Evolutionary conservation across 2,113 vertebrate species (phyloP), one percentile per base, ranked within the genome.

Genomic region (Tachuris rubrigastra): DNA sequence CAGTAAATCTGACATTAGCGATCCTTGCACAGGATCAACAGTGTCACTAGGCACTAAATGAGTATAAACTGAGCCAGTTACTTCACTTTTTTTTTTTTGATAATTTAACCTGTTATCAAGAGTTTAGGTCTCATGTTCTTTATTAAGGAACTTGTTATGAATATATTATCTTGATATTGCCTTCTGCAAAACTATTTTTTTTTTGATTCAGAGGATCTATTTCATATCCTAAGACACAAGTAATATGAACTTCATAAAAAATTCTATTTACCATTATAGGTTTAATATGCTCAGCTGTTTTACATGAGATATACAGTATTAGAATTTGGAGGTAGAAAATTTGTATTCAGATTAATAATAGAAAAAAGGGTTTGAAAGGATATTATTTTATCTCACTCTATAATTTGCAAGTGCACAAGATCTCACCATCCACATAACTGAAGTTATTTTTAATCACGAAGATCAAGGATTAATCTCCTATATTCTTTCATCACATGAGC

Each of bases 401-500:
- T 39, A 95, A 74, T 56, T 93, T 91, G 55, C 49, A 95, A 80
- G 30, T 77, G 56, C 78, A 19, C 92, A 86, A 85, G 59, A 78
- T 47, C 12, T 69, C 44, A 69, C 69, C 56, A 92, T 33, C 56
- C 47, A 41, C 49, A 78, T 53, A 95, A 47, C 76, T 42, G 39
- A 77, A 91, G 66, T 80, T 89, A 93, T 82, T 88, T 91, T 94
- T 77, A 95, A 85, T 86, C 53, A 60, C 74, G 42, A 95, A 95
- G 72, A 95, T 95, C 88, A 90, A 96, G 86, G 60, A 93, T 59
- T 83, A 89, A 93, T 94, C 65, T 92, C 25, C 73, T 14, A 58
- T 94, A 93, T 84, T 92, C 82, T 91, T 94, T 92, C 73, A 95
- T 94, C 77, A 42, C 60, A 93, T 85, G 72, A 86, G 84, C 73